Evolutionary conservation across 2,113 vertebrate genomes (phyloP).

Genomic region (Xiphophorus hellerii): DNA sequence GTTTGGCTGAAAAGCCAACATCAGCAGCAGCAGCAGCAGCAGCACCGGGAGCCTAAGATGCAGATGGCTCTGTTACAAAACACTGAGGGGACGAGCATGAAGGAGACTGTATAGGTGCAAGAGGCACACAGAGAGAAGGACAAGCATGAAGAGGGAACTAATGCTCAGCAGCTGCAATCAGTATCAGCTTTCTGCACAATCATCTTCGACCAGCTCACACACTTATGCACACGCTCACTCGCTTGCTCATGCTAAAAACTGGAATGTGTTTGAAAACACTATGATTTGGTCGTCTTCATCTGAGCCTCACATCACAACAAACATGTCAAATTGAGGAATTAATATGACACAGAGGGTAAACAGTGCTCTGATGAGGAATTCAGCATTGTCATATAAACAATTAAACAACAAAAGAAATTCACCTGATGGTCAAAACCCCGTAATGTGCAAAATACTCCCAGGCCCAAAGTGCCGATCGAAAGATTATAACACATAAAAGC

Average conservation of each 20-base stretch:
- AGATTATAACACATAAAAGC: no score
- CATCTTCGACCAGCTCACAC: conserved; percentile 37
- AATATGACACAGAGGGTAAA: conserved; percentile 1
- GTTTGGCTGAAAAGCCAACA: conserved; percentile 27
- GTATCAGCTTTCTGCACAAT: conserved; percentile 73
- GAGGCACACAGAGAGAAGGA: conserved; percentile 13
- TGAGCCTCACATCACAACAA: neutral
- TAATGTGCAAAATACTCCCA: neutral
- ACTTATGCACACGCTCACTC: conserved; percentile 5
- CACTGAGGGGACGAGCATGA: conserved; percentile 23
- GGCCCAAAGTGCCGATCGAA: neutral
- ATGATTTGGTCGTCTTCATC: neutral
- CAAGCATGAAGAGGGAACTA: conserved; percentile 55
- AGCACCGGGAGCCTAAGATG: conserved; percentile 28
- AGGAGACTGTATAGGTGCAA: conserved; percentile 5
- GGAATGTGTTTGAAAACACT: conserved; percentile 3
- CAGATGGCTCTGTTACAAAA: conserved; percentile 24
- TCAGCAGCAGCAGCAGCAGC: conserved; percentile 57
- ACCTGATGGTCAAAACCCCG: neutral
- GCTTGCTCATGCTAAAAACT: conserved; percentile 1
- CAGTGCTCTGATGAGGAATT: neutral
- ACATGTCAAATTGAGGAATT: conserved; percentile 6
- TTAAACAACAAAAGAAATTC: neutral
- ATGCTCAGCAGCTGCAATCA: conserved; percentile 64
- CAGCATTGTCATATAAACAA: neutral